Percentiles rank a stretch among this genome's conserved stretches.
Evolutionary conservation across 2,888 invertebrate genomes (phyloP).

Genomic region (Cephus rjabovi): DNA sequence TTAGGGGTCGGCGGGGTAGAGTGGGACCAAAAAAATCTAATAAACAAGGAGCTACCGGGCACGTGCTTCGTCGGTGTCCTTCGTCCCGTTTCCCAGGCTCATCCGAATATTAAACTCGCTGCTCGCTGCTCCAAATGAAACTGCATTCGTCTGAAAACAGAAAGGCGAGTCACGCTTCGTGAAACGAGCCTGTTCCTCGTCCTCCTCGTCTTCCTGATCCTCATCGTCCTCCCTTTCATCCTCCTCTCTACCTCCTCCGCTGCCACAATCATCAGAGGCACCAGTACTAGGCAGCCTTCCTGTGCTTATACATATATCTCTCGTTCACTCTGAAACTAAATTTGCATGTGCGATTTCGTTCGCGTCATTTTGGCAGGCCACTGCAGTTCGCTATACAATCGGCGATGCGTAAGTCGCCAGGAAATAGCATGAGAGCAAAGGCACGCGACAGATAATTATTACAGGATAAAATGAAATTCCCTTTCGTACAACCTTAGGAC

Average conservation of each 20-base stretch:
- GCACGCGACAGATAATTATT: too few species aligned
- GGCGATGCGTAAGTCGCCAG: too few species aligned
- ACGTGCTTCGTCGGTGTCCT: background rate
- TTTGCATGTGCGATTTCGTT: background rate
- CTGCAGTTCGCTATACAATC: background rate
- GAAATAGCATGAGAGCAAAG: background rate
- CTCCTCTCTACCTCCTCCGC: background rate
- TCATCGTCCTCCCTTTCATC: background rate
- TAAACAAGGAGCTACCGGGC: background rate
- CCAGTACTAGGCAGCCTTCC: background rate
- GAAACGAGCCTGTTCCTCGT: background rate
- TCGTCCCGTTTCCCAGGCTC: background rate
- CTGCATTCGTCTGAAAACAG: conserved; percentile 6
- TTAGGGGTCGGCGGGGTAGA: background rate
- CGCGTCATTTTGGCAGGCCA: background rate
- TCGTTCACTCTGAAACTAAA: background rate
- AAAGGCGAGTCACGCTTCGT: background rate
- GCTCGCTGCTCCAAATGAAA: conserved; percentile 1
- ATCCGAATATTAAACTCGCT: conserved; percentile 7
- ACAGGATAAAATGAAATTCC: background rate
- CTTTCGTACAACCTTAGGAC: background rate
- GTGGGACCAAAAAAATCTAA: background rate
- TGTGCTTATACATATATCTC: background rate
- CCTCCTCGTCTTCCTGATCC: background rate
- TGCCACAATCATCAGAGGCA: background rate